phyloP scores from a whole-genome alignment of 2,113 vertebrate species.

The Myotis yumanensis region DNA sequence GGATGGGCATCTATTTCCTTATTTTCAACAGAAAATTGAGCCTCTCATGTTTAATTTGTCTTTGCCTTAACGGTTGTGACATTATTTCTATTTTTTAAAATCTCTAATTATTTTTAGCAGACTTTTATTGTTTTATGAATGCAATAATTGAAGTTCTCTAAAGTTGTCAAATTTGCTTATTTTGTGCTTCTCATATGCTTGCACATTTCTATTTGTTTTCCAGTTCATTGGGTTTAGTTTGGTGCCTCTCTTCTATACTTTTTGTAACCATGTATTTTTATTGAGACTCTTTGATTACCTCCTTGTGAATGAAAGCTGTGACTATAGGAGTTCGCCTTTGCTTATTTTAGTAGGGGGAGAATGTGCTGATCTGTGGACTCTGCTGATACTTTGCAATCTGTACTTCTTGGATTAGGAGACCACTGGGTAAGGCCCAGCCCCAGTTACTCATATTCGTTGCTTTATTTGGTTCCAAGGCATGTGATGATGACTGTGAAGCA shows the following conservation, averaged over 20 bases:
- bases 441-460: neutral
- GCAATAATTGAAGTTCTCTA: neutral
- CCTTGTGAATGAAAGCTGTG: neutral
- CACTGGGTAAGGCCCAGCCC: too few species aligned
- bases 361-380: neutral
- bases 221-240: neutral
- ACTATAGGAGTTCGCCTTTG: neutral
- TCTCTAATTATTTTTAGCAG: constrained; percentile 57
- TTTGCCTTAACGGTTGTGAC: neutral
- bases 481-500: neutral
- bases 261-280: neutral
- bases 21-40: neutral
- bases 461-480: neutral
- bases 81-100: neutral
- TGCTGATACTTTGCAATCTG: neutral
- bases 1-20: neutral
- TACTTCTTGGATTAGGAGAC: neutral
- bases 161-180: neutral
- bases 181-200: neutral
- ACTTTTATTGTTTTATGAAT: neutral
- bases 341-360: neutral
- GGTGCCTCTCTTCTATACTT: neutral
- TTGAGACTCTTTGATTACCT: neutral
- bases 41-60: constrained; percentile 15
- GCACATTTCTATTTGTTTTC: neutral